Conservation (phyloP, 1,140 invertebrate genomes). For the Harpegnathos saltator region DNA sequence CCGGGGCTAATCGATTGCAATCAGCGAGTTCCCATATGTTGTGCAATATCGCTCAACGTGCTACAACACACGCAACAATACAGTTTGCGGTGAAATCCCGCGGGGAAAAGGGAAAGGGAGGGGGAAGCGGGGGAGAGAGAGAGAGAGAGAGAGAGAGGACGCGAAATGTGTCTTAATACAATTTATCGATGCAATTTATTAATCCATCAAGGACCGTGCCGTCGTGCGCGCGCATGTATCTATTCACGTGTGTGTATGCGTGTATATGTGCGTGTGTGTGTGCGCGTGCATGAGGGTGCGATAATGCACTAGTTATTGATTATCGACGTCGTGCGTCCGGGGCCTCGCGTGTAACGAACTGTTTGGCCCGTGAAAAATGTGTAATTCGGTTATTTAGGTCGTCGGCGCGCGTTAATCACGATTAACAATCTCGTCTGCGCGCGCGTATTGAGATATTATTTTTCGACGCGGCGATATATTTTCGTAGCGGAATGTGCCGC, state of each 20-base stretch:
- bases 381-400: slow-evolving; percentile 4
- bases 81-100: neutral
- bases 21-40: neutral
- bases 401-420: neutral
- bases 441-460: neutral
- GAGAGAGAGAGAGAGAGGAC: too few species aligned
- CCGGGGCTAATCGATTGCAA: slow-evolving; percentile 15
- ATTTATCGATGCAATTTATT: slow-evolving; percentile 28
- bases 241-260: too few species aligned
- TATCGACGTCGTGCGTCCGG: neutral
- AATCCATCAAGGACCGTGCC: neutral
- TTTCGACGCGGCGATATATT: neutral
- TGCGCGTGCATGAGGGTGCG: neutral
- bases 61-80: neutral
- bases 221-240: too few species aligned
- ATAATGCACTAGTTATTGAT: slow-evolving; percentile 24
- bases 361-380: neutral
- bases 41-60: too few species aligned
- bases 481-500: neutral
- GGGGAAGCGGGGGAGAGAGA: neutral
- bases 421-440: neutral
- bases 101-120: neutral
- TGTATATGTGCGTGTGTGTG: too few species aligned
- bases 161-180: slow-evolving; percentile 20
- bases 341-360: neutral